Evolutionary conservation across 1,140 invertebrate species (phyloP).

Genomic region (Pseudachorutes palmiensis): DNA sequence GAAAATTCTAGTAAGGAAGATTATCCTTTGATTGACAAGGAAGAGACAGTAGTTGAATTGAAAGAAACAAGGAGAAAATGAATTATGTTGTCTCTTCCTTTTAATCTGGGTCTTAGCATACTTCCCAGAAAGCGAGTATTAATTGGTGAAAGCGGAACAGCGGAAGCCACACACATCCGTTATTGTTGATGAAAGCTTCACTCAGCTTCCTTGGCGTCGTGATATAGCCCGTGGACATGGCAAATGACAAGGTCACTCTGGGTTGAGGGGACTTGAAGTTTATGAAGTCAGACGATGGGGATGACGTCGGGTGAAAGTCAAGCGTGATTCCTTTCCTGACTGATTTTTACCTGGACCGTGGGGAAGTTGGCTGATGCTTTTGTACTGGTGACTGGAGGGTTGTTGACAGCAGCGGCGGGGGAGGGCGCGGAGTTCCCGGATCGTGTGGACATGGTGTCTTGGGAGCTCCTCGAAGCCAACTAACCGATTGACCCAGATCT

Average conservation of each 20-base stretch:
- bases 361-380: constrained; percentile 17
- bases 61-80: neutral
- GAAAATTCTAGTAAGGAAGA: neutral
- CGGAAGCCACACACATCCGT: no score
- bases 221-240: no score
- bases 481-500: constrained; percentile 37
- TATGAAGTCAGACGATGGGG: no score
- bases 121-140: no score
- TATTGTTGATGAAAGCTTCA: no score
- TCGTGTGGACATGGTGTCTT: constrained; percentile 37
- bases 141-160: no score
- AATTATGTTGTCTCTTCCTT: no score
- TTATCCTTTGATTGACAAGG: neutral
- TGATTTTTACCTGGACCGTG: constrained; percentile 26
- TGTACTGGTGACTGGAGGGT: constrained; percentile 9
- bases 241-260: no score
- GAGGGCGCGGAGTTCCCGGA: constrained; percentile 33
- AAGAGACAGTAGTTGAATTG: neutral
- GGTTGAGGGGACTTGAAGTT: no score
- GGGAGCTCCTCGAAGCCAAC: constrained; percentile 36
- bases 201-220: no score
- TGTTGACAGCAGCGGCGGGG: constrained; percentile 22
- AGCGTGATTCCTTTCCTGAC: neutral
- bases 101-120: no score
- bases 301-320: neutral